Percentiles rank a stretch among this genome's conserved stretches.
These are phyloP conservation scores for Slavum lentiscoides DNA, from an alignment of 2,888 invertebrate species.

Conservation along the genomic window DNA sequence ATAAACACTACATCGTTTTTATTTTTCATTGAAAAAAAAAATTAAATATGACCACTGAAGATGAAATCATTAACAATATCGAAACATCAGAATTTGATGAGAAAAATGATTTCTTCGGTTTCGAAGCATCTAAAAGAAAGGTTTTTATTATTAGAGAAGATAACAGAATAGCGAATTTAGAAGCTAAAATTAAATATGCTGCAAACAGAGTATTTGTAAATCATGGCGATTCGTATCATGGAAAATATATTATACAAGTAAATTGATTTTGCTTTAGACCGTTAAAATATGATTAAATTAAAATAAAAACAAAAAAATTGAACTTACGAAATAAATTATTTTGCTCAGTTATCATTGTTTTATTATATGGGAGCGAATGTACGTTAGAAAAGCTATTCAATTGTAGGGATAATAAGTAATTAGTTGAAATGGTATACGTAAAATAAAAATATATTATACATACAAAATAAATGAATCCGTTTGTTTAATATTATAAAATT, in stretches of 20 bases:
- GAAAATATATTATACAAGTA: conserved; percentile 48
- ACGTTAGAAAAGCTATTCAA: no score
- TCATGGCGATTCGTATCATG: conserved; percentile 48
- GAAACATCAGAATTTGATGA: not conserved
- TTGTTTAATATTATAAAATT: not conserved
- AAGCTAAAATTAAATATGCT: conserved; percentile 34
- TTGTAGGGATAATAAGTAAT: no score
- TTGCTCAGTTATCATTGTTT: no score
- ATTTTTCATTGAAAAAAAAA: not conserved
- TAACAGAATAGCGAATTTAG: conserved; percentile 23
- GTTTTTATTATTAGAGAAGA: conserved; percentile 33
- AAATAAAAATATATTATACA: not conserved
- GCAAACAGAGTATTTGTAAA: conserved; percentile 39
- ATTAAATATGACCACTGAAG: conserved; percentile 22
- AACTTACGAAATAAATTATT: not conserved
- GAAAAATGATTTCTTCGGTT: conserved; percentile 49
- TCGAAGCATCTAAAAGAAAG: conserved; percentile 44
- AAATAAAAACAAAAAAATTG: not conserved
- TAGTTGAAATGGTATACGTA: not conserved
- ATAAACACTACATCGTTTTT: not conserved
- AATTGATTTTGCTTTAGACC: not conserved
- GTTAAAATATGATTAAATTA: not conserved
- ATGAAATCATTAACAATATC: conserved; percentile 38
- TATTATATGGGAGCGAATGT: no score
- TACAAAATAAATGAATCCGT: not conserved